phyloP scores from a whole-genome alignment of 1,140 invertebrate genomes.

The Cotesia vestalis region DNA sequence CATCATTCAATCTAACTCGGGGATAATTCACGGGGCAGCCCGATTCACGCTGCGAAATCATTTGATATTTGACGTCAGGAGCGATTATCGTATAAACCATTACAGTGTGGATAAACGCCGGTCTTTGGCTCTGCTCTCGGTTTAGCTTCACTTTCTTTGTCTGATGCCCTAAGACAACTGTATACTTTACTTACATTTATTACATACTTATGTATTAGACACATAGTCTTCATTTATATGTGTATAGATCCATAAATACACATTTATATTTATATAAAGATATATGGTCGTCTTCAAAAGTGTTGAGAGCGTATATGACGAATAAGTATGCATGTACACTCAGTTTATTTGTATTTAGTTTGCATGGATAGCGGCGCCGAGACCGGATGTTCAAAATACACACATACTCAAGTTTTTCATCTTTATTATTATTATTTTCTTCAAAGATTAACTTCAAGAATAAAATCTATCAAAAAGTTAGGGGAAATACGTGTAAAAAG shows the following conservation, averaged over 20 bases:
- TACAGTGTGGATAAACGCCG: slow-evolving; percentile 45
- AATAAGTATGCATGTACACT: slow-evolving; percentile 4
- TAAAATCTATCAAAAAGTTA: too few species aligned
- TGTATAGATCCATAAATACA: too few species aligned
- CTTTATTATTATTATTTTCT: not conserved
- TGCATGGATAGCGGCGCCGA: not conserved
- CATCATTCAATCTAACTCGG: slow-evolving; percentile 58
- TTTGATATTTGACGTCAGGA: slow-evolving; percentile 61
- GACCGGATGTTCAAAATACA: slow-evolving; percentile 11
- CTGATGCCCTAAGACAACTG: too few species aligned
- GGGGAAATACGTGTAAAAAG: too few species aligned
- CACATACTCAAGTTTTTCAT: too few species aligned
- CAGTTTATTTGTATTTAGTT: not conserved
- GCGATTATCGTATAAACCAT: slow-evolving; percentile 57
- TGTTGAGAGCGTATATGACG: not conserved
- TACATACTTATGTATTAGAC: too few species aligned
- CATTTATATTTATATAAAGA: too few species aligned
- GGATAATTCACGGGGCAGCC: slow-evolving; percentile 57
- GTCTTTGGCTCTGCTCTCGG: too few species aligned
- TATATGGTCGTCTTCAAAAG: not conserved
- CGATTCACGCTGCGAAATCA: slow-evolving; percentile 60
- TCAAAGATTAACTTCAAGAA: not conserved
- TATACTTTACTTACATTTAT: too few species aligned
- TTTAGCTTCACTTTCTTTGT: too few species aligned
- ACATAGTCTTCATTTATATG: not conserved